Conservation (phyloP, 2,797 vertebrate species). For the Pitangus sulphuratus region DNA sequence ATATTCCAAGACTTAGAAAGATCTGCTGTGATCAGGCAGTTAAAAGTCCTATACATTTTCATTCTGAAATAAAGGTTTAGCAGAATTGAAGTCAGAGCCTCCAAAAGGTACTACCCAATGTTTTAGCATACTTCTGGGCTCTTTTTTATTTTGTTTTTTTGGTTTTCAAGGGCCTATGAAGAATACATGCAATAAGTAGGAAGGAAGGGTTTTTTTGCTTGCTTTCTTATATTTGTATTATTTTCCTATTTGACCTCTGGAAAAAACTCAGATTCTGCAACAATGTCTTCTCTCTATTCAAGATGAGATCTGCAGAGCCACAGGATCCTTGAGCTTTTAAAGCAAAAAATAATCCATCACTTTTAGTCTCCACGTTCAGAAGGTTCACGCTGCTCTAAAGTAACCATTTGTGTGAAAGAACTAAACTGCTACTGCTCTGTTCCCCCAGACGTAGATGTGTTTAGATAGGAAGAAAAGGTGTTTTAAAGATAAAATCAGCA, state of each 20-base stretch:
- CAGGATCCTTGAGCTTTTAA: not conserved
- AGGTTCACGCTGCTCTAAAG: not conserved
- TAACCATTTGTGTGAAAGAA: not conserved
- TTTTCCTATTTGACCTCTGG: not conserved
- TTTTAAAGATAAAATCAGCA: not conserved
- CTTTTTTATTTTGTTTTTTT: not conserved
- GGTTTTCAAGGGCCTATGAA: not conserved
- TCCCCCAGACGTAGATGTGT: not conserved
- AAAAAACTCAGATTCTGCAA: not conserved
- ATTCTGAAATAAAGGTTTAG: not conserved
- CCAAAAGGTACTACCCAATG: not conserved
- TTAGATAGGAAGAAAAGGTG: not conserved
- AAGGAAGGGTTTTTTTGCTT: not conserved
- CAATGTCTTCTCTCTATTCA: not conserved
- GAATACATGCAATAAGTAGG: not conserved
- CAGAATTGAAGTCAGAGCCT: not conserved
- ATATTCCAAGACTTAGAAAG: not conserved
- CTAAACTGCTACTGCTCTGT: not conserved
- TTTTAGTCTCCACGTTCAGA: not conserved
- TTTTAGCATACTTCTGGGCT: not conserved
- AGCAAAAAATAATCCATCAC: not conserved
- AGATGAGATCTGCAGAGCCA: not conserved
- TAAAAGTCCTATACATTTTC: not conserved
- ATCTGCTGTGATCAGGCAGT: not conserved
- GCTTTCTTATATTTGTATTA: not conserved